Base-by-base conservation (phyloP, 2,113 vertebrate genomes). In the Ramphastos sulfuratus region DNA sequence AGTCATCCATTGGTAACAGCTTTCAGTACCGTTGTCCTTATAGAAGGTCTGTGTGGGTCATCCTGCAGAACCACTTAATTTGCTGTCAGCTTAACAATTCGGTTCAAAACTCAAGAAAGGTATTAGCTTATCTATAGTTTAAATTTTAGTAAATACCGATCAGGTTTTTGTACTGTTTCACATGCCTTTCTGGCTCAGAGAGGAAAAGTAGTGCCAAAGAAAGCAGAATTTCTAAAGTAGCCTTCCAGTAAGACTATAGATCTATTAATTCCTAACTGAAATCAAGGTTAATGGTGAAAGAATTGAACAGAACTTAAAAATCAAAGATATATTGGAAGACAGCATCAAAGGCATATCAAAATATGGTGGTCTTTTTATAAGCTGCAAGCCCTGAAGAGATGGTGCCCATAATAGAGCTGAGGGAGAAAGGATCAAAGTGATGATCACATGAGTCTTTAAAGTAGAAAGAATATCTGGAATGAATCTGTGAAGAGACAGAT, bases 321-420 rank as follows among this genome's bases (percentile, higher is more conserved):
- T 96, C 78, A 97, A 95, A 96, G 82, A 55, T 97, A 89, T 75
- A 79, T 96, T 97, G 90, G 84, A 97, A 97, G 96, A 90, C 94
- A 90, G 89, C 85, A 93, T 96, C 93, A 95, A 95, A 97, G 87
- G 92, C 96, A 93, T 95, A 96, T 86, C 55, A 94, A 97, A 97
- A 96, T 90, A 94, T 94, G 91, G 86, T 93, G 89, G 71, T 91
- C 91, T 94, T 96, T 95, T 96, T 94, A 96, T 94, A 97, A 96
- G 91, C 87, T 95, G 80, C 92, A 96, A 92, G 66, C 83, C 91
- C 92, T 94, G 85, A 94, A 96, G 95, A 93, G 91, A 92, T 59
- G 94, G 85, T 70, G 82, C 80, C 91, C 83, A 82, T 96, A 88
- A 83, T 91, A 96, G 91, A 97, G 94, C 85, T 90, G 88, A 95